Base-by-base conservation (phyloP, 1,140 invertebrate genomes). In the Phocides pigmalion region DNA sequence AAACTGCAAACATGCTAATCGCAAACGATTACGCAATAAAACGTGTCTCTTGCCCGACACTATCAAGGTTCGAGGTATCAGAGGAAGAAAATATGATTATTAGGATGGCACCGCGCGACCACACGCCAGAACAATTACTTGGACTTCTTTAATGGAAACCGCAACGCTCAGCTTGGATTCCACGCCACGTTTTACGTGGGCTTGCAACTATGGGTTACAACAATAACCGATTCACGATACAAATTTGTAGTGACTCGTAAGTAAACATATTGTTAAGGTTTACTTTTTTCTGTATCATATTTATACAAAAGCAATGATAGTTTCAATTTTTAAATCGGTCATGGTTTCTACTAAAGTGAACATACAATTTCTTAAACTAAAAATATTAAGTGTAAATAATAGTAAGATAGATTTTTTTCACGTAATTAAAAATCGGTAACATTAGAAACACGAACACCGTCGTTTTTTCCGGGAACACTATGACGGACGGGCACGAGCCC, bases 51-150 rank as follows among this genome's bases (percentile, higher is more conserved):
- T 62, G 68, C 62, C 65, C 67, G 75, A 73, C 75, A 79, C 59
- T 74, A 76, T 75, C 83, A 79, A 85, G 83, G 82, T 72, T 76
- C 68, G 42, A 72, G 56, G 71, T 77, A 81, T 81, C 76, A 73
- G 64, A 74, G 67, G 72, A 73, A 76, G 73, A 81, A 83, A 72
- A 82, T 82, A 84, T 83, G 79, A 64, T 81, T 81, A 84, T 87
- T 83, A 73, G 70, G 83, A 87, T 79, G 84, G 79, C 84, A 81
- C 72, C 49, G 58, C 49, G 62, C 72, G 69, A 89, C 87, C 87
- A 68, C 87, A 89, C 76, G 87, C 84, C 87, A 85, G 66, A 70
- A 67, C 84, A 79, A 89, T 89, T 87, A 89, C 79, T 68, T 66
- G 49, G 66, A 75, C 71, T 73, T 67, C 68, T 82, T 68, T 77